A percentile compares a stretch with the other conserved stretches of the same genome.
Evolutionary conservation across 2,113 vertebrate species (phyloP).

Genomic region (Microcebus ravelobensis): DNA sequence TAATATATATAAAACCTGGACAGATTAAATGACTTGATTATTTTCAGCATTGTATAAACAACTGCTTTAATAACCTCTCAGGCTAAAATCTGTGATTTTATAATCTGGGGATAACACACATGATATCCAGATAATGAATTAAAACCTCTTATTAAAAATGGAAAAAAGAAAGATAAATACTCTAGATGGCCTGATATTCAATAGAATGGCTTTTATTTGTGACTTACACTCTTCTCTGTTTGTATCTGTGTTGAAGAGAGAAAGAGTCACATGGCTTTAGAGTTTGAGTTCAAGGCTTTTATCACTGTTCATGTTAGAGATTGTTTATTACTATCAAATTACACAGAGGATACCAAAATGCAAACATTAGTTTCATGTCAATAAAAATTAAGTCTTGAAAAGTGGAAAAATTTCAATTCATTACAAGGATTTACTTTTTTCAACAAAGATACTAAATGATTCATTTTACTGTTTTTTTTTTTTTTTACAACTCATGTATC

Average conservation of each 20-base stretch:
- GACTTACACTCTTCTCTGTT: background rate
- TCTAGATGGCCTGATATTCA: background rate
- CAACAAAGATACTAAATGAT: background rate
- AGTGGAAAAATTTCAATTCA: background rate
- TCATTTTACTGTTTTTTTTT: background rate
- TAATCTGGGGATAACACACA: background rate
- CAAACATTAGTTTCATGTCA: background rate
- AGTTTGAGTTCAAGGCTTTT: background rate
- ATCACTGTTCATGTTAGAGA: background rate
- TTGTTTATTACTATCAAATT: background rate
- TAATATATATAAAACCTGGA: background rate
- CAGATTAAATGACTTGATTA: background rate
- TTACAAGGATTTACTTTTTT: background rate
- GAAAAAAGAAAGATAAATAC: background rate
- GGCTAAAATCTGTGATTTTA: background rate
- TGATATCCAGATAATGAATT: background rate
- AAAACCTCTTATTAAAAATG: background rate
- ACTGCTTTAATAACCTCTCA: background rate
- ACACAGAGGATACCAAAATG: background rate
- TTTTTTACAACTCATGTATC: background rate
- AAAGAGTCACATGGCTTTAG: background rate
- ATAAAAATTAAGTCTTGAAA: conserved; percentile 3
- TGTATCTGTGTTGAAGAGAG: background rate
- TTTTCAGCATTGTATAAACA: conserved; percentile 1
- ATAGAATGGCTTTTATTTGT: background rate